phyloP scores from a whole-genome alignment of 2,113 vertebrate species.

The Trogon surrucura region DNA sequence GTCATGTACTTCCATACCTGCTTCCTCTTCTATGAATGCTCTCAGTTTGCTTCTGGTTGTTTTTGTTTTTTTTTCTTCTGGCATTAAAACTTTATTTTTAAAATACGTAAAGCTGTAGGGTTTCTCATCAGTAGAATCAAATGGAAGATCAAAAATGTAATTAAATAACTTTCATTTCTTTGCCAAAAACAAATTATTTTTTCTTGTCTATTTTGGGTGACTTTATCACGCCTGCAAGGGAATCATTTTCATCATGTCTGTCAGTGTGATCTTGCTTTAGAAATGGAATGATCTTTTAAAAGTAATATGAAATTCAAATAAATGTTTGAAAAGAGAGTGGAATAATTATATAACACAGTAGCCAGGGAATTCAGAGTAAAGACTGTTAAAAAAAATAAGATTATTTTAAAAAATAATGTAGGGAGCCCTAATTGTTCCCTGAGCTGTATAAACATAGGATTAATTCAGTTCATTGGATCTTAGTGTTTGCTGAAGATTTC shows the following conservation, averaged over 20 bases:
- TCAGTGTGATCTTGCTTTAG: not conserved
- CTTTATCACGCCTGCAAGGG: not conserved
- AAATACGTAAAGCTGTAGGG: not conserved
- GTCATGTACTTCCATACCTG: not conserved
- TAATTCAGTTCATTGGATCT: not conserved
- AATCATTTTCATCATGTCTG: not conserved
- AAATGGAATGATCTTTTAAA: not conserved
- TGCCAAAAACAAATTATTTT: constrained; percentile 59
- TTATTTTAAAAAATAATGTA: not conserved
- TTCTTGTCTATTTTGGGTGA: constrained; percentile 33
- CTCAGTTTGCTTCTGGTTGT: not conserved
- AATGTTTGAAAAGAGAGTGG: not conserved
- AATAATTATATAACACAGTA: not conserved
- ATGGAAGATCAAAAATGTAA: constrained; percentile 33
- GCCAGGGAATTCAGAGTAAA: not conserved
- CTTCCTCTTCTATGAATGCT: not conserved
- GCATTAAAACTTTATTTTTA: constrained; percentile 2
- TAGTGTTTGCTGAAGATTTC: not conserved
- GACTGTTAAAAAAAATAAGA: not conserved
- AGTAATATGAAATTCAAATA: not conserved
- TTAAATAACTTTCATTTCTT: constrained; percentile 20
- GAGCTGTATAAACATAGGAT: not conserved
- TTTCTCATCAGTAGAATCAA: constrained; percentile 32
- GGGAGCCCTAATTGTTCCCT: not conserved
- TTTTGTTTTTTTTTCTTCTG: not conserved